Evolutionary conservation across 2,797 vertebrate species (phyloP), one percentile per base, ranked within the genome.

Genomic region (Tadarida brasiliensis): DNA sequence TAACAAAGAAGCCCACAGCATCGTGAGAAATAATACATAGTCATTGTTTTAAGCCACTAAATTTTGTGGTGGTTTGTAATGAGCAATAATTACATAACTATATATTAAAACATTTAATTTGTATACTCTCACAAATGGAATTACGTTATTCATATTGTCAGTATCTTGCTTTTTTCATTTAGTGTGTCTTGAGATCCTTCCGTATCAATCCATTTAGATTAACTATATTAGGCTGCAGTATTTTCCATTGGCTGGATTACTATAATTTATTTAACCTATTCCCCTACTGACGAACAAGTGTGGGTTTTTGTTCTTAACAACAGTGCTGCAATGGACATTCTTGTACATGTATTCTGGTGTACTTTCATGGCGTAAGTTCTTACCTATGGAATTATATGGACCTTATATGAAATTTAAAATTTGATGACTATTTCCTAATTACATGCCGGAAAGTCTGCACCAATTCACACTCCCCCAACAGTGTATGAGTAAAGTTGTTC

Each of bases 361-460:
- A 63, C 11, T 39, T 85, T 83, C 82, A 10, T 33, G 47, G 47
- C 81, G 20, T 61, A 90, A 87, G 9, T 70, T 85, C 22, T 74
- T 88, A 17, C 33, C 56, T 33, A 11, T 59, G 73, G 73, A 68
- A 57, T 84, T 76, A 57, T 73, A 28, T 71, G 24, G 30, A 24
- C 22, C 54, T 68, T 87, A 54, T 81, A 4, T 89, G 57, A 93
- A 93, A 89, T 81, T 94, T 82, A 54, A 89, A 93, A 81, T 86
- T 54, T 67, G 80, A 30, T 63, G 54, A 81, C 2, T 87, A 73
- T 94, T 94, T 96, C 74, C 65, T 91, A 94, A 73, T 91, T 86
- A 74, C 0, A 16, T 14, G 77, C 33, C 22, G 44, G 47, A 74
- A 94, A 86, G 20, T 67, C 44, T 51, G 6, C 5, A 30, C 26